These are phyloP conservation scores for Allacma fusca DNA, from an alignment of 2,888 invertebrate species.

Conservation along the genomic window DNA sequence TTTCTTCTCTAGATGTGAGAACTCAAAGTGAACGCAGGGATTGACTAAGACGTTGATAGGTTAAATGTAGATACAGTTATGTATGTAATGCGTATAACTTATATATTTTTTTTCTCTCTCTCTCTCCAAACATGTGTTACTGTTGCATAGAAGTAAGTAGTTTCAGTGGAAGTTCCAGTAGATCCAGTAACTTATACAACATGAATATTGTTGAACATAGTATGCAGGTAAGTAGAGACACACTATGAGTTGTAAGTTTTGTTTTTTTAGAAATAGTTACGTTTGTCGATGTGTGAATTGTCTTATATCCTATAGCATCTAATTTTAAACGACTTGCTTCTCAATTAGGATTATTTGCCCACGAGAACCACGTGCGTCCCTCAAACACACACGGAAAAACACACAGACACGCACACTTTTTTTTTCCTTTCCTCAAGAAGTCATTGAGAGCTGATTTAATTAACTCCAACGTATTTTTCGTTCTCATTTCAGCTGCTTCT, in stretches of 20 bases:
- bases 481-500: conserved; percentile 23
- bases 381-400: conserved; percentile 16
- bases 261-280: no score
- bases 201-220: no score
- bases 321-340: conserved; percentile 21
- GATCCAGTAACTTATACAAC: no score
- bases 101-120: no score
- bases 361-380: conserved; percentile 20
- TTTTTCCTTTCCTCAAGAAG: conserved; percentile 15
- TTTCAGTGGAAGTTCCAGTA: no score
- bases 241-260: not conserved
- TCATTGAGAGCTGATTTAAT: conserved; percentile 20
- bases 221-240: not conserved
- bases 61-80: no score
- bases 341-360: conserved; percentile 23
- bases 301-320: conserved; percentile 10
- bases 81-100: no score
- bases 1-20: no score
- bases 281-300: conserved; percentile 18
- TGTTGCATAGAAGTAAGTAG: no score
- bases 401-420: conserved; percentile 33
- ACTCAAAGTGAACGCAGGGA: no score
- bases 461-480: not conserved
- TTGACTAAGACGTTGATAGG: no score
- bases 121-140: no score